Percentiles rank a stretch among this genome's conserved stretches.
Conservation (phyloP, 2,888 invertebrate genomes). For the Xylota sylvarum region DNA sequence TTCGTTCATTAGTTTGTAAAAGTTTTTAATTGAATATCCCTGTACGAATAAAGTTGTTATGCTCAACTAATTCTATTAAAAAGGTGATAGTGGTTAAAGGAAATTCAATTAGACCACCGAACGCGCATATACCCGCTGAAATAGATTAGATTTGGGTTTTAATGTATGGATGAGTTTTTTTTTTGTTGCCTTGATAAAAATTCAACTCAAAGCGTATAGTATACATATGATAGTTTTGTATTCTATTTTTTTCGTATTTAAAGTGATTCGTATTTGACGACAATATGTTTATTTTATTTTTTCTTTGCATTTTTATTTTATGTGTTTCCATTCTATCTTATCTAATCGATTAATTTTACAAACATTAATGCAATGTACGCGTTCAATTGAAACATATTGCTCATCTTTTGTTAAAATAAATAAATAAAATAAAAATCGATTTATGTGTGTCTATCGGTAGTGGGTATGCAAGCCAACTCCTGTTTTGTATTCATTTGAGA, state of each 20-base stretch:
- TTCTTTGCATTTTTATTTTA: constrained; percentile 22
- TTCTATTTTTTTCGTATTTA: constrained; percentile 3
- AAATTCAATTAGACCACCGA: constrained; percentile 66
- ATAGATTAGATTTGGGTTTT: constrained; percentile 57
- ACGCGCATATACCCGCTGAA: constrained; percentile 40
- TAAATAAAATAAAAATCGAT: neutral
- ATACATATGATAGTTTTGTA: constrained; percentile 5
- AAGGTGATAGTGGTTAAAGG: constrained; percentile 64
- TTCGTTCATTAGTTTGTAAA: constrained; percentile 28
- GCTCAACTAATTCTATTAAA: constrained; percentile 62
- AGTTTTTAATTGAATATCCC: constrained; percentile 67
- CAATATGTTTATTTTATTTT: constrained; percentile 8
- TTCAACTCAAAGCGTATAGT: neutral
- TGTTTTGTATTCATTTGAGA: neutral
- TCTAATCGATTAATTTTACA: constrained; percentile 48
- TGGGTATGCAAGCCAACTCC: neutral
- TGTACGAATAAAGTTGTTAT: constrained; percentile 33
- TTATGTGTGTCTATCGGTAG: neutral
- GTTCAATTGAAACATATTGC: constrained; percentile 18
- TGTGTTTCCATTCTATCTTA: constrained; percentile 29
- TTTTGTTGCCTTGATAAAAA: constrained; percentile 20
- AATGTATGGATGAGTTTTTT: constrained; percentile 38
- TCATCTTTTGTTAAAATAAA: constrained; percentile 11
- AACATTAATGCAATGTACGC: neutral
- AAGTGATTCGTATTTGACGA: constrained; percentile 13